phyloP scores from a whole-genome alignment of 2,797 vertebrate genomes.

The Bradypus variegatus region DNA sequence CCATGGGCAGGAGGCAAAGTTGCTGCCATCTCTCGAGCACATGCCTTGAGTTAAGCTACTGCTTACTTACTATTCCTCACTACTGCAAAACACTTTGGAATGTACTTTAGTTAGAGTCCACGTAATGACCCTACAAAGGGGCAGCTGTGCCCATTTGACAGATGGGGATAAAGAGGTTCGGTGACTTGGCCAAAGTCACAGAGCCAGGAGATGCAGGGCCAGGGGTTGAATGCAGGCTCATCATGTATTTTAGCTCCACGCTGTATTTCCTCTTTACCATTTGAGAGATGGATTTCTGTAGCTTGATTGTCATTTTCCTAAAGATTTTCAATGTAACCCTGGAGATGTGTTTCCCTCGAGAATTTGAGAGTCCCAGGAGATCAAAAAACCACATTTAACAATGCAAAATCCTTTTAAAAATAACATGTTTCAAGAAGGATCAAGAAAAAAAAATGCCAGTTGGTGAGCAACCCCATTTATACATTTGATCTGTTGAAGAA shows the following conservation, averaged over 20 bases:
- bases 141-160: background rate
- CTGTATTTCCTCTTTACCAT: background rate
- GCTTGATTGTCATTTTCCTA: background rate
- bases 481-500: background rate
- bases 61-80: background rate
- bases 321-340: background rate
- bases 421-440: background rate
- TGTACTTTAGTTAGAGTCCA: background rate
- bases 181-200: background rate
- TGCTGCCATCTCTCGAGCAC: rapidly evolving
- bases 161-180: background rate
- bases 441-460: background rate
- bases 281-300: background rate
- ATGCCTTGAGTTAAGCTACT: rapidly evolving
- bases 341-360: background rate
- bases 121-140: background rate
- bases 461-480: background rate
- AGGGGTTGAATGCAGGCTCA: rapidly evolving
- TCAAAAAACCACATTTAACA: background rate
- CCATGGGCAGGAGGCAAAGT: rapidly evolving
- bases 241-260: background rate
- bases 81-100: background rate
- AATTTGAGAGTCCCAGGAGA: background rate
- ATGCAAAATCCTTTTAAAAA: background rate
- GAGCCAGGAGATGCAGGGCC: background rate